Conservation (phyloP, 2,797 vertebrate genomes). For the Acanthurus lineatus region DNA sequence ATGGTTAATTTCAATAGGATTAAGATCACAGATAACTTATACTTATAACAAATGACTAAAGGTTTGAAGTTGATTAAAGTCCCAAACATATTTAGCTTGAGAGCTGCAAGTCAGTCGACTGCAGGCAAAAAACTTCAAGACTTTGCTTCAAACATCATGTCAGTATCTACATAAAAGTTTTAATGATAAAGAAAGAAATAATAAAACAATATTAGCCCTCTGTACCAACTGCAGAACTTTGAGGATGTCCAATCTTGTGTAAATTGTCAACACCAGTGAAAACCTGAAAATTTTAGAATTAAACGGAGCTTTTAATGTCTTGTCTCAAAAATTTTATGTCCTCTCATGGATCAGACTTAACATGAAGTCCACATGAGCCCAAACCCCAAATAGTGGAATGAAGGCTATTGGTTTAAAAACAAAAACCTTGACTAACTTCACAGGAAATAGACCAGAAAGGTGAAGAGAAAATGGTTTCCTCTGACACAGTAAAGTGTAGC, state of each 20-base stretch:
- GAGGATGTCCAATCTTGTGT: neutral
- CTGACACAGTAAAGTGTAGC: neutral
- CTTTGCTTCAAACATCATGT: neutral
- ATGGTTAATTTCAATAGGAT: no score
- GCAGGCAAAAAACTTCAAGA: neutral
- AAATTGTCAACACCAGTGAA: neutral
- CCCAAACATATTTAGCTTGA: no score
- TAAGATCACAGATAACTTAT: no score
- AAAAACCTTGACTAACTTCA: neutral
- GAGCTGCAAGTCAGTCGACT: no score
- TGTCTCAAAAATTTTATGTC: no score
- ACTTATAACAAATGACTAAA: no score
- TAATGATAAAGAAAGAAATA: neutral
- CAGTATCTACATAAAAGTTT: neutral
- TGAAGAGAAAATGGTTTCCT: neutral
- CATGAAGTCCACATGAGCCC: neutral
- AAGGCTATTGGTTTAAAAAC: neutral
- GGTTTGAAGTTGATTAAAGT: no score
- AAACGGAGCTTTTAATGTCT: no score
- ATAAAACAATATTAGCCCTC: neutral
- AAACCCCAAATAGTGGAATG: neutral
- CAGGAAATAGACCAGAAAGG: constrained; percentile 9
- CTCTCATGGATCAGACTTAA: no score
- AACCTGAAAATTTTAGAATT: no score
- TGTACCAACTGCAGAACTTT: neutral